Evolutionary conservation across 2,888 invertebrate species (phyloP).

Genomic region (Lycia hirtaria): DNA sequence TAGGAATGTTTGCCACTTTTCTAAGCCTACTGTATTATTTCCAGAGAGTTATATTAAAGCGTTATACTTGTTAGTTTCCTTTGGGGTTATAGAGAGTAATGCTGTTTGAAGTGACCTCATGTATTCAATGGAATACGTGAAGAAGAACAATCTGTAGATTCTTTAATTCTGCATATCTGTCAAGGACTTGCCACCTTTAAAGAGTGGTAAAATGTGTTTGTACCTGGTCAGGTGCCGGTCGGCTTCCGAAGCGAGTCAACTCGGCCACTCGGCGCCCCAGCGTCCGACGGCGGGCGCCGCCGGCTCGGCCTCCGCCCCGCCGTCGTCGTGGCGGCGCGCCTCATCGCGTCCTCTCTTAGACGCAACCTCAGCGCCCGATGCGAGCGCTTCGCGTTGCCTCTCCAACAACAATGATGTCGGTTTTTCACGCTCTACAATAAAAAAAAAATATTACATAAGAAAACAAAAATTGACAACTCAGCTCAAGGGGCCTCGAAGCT

Average conservation of each 20-base stretch:
- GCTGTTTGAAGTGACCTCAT: too few species aligned
- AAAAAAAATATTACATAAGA: slow-evolving; percentile 16
- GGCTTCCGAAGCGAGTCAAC: slow-evolving; percentile 94
- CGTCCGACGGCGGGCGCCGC: slow-evolving; percentile 93
- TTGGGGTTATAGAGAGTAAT: too few species aligned
- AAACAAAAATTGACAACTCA: not conserved
- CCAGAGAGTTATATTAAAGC: too few species aligned
- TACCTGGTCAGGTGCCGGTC: slow-evolving; percentile 62
- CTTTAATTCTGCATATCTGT: too few species aligned
- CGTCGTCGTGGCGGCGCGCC: slow-evolving; percentile 48
- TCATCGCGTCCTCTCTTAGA: slow-evolving; percentile 57
- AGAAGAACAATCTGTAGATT: too few species aligned
- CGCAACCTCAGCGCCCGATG: slow-evolving; percentile 82
- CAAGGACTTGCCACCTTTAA: too few species aligned
- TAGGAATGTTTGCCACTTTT: too few species aligned
- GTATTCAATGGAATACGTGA: too few species aligned
- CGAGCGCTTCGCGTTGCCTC: slow-evolving; percentile 87
- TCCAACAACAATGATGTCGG: slow-evolving; percentile 86
- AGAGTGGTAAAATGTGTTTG: slow-evolving; percentile 14
- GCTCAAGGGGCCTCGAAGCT: too few species aligned
- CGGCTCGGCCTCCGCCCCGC: slow-evolving; percentile 80
- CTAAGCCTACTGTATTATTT: too few species aligned
- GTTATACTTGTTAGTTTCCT: too few species aligned
- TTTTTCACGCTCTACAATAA: slow-evolving; percentile 91
- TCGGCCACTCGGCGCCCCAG: slow-evolving; percentile 98